phyloP scores from a whole-genome alignment of 2,888 invertebrate genomes.

The Dermolepida albohirtum region DNA sequence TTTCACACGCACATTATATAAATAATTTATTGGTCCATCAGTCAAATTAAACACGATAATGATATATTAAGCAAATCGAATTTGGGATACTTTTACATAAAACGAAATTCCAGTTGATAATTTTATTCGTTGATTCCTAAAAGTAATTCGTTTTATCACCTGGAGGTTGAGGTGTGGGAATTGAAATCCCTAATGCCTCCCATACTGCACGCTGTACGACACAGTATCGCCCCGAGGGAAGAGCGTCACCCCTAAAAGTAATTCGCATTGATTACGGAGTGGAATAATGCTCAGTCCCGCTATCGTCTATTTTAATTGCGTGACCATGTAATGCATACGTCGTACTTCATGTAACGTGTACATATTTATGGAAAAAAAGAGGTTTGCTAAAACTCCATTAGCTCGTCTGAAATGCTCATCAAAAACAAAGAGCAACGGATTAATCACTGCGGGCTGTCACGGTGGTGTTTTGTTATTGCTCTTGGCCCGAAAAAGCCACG shows the following conservation, averaged over 20 bases:
- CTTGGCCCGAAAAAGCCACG: slow-evolving; percentile 8
- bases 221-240: slow-evolving; percentile 16
- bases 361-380: slow-evolving; percentile 1
- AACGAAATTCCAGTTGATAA: slow-evolving; percentile 3
- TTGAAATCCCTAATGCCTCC: slow-evolving; percentile 24
- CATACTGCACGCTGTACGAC: slow-evolving; percentile 7
- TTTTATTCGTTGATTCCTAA: slow-evolving; percentile 17
- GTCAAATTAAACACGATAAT: not conserved
- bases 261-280: slow-evolving; percentile 21
- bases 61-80: slow-evolving; percentile 6
- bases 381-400: slow-evolving; percentile 18
- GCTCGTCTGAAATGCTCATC: not conserved
- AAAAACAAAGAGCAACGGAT: slow-evolving; percentile 14
- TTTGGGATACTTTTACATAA: not conserved
- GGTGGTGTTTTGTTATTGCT: slow-evolving; percentile 18
- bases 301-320: slow-evolving; percentile 21
- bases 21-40: too few species aligned
- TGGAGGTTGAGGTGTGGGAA: slow-evolving; percentile 23
- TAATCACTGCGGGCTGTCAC: slow-evolving; percentile 20
- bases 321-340: slow-evolving; percentile 14
- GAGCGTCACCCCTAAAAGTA: slow-evolving; percentile 24
- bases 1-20: too few species aligned
- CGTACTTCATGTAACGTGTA: slow-evolving; percentile 1
- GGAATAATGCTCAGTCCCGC: slow-evolving; percentile 6
- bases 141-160: slow-evolving; percentile 27